Conservation (phyloP, 2,888 invertebrate species). For the Molorchus minor region DNA sequence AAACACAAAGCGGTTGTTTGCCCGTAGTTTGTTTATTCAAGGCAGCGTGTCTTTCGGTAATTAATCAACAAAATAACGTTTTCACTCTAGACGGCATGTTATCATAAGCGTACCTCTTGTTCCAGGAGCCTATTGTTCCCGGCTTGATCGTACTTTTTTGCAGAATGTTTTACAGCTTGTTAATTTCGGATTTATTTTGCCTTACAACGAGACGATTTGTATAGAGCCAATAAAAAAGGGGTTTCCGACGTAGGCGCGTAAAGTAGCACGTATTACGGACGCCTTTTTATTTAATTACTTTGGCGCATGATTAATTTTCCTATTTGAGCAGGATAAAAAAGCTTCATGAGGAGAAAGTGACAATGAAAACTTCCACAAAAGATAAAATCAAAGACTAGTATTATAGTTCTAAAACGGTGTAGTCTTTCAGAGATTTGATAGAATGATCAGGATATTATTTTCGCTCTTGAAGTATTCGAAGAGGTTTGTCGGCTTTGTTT, state of each 20-base stretch:
- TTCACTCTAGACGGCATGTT: conserved; percentile 41
- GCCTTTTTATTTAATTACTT: conserved; percentile 1
- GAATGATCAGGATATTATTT: too few species aligned
- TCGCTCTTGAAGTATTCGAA: too few species aligned
- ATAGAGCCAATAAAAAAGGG: conserved; percentile 5
- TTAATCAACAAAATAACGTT: conserved; percentile 49
- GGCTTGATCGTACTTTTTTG: conserved; percentile 38
- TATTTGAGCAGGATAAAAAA: background rate
- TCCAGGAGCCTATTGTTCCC: conserved; percentile 35
- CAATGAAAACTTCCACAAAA: background rate
- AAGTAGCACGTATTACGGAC: background rate
- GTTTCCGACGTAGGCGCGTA: conserved; percentile 4
- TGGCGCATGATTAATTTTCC: background rate
- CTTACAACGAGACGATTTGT: conserved; percentile 3
- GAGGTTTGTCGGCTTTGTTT: too few species aligned
- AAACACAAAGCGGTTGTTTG: conserved; percentile 36
- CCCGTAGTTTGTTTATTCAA: conserved; percentile 47
- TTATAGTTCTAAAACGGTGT: too few species aligned
- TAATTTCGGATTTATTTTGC: conserved; percentile 42
- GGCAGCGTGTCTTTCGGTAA: conserved; percentile 49
- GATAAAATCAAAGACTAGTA: background rate
- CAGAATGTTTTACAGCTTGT: conserved; percentile 37
- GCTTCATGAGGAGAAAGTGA: background rate
- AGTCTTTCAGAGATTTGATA: too few species aligned
- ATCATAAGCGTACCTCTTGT: conserved; percentile 45